Conservation (phyloP, 1,140 invertebrate genomes). For the Bathynomus jamesi region DNA sequence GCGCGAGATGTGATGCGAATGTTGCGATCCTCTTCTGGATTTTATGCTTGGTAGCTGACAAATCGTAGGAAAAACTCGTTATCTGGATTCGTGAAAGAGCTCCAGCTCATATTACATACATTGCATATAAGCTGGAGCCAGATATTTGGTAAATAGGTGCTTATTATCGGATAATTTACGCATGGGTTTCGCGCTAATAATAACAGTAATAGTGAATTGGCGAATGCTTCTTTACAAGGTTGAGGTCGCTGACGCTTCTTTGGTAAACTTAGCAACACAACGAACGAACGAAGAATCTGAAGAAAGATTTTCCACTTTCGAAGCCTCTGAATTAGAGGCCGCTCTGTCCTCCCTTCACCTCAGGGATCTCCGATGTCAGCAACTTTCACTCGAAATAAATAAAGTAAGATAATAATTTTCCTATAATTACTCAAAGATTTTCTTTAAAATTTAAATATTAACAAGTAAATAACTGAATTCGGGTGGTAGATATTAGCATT, state of each 20-base stretch:
- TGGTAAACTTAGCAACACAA: conserved; percentile 15
- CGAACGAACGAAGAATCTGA: conserved; percentile 8
- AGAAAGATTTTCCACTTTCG: conserved; percentile 6
- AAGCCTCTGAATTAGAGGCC: conserved; percentile 59
- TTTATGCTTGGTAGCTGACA: too few relatives aligned
- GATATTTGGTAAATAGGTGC: not conserved
- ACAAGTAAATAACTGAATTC: not conserved
- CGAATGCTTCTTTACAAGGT: conserved; percentile 12
- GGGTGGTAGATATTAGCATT: not conserved
- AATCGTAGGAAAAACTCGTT: too few relatives aligned
- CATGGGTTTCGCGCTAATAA: too few relatives aligned
- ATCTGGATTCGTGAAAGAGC: too few relatives aligned
- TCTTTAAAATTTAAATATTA: not conserved
- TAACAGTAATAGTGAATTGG: too few relatives aligned
- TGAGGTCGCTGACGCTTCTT: conserved; percentile 29
- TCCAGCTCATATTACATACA: too few relatives aligned
- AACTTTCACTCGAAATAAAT: conserved; percentile 74
- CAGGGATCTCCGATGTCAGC: conserved; percentile 76
- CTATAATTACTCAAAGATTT: too few relatives aligned
- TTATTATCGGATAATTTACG: too few relatives aligned
- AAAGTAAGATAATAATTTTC: conserved; percentile 45
- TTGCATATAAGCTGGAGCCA: not conserved
- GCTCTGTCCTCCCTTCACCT: conserved; percentile 78
- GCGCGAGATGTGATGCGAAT: too few relatives aligned
- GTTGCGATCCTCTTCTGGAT: too few relatives aligned